Evolutionary conservation across 2,797 vertebrate genomes (phyloP).

Genomic region (Chaunax sp.): DNA sequence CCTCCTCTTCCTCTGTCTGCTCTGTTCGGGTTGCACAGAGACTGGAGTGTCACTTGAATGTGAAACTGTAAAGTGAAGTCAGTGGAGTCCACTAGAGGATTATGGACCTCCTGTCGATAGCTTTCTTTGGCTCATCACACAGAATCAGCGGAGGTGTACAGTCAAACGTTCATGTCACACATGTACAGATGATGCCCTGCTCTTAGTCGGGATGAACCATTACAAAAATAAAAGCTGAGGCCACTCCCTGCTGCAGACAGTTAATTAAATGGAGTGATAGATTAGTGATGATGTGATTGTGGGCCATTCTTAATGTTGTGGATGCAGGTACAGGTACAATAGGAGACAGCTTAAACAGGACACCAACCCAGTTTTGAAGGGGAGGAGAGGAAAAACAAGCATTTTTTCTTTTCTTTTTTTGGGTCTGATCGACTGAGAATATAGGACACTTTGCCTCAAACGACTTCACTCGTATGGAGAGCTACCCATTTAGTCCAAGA

Average conservation of each 20-base stretch:
- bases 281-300: slow-evolving; percentile 50
- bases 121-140: slow-evolving; percentile 57
- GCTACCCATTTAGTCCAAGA: slow-evolving; percentile 40
- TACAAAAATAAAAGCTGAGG: slow-evolving; percentile 19
- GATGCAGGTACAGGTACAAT: slow-evolving; percentile 48
- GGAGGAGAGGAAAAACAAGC: slow-evolving; percentile 44
- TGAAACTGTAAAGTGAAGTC: slow-evolving; percentile 41
- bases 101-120: slow-evolving; percentile 43
- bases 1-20: slow-evolving; percentile 1
- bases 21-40: slow-evolving; percentile 10
- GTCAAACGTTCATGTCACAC: slow-evolving; percentile 26
- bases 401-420: slow-evolving; percentile 55
- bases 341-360: slow-evolving; percentile 63
- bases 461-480: slow-evolving; percentile 52
- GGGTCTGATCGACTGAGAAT: slow-evolving; percentile 72
- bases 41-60: slow-evolving; percentile 31
- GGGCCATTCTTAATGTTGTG: slow-evolving; percentile 24
- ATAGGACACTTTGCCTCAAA: slow-evolving; percentile 63
- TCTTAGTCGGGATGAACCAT: slow-evolving; percentile 41
- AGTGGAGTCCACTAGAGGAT: slow-evolving; percentile 46
- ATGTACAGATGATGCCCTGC: slow-evolving; percentile 29
- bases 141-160: slow-evolving; percentile 35
- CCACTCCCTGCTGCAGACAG: slow-evolving; percentile 1
- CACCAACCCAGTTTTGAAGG: slow-evolving; percentile 73
- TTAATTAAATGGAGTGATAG: slow-evolving; percentile 55